These are phyloP conservation scores for Atta texana DNA, from an alignment of 1,140 invertebrate species.

Conservation along the genomic window DNA sequence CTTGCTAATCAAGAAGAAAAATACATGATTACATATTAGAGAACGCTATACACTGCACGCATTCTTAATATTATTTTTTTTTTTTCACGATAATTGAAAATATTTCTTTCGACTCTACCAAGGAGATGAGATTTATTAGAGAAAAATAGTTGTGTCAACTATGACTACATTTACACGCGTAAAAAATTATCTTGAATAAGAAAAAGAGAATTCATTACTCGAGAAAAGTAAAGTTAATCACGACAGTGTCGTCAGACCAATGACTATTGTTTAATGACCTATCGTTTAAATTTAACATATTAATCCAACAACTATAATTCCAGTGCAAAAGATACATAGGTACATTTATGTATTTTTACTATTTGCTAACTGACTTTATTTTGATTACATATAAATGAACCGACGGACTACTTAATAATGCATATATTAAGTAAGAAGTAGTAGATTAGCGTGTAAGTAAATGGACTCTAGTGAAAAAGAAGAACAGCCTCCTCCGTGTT, in stretches of 20 bases:
- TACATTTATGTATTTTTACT: constrained; percentile 81
- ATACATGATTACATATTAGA: background rate
- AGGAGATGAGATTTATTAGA: constrained; percentile 68
- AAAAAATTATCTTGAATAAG: constrained; percentile 66
- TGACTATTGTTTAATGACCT: constrained; percentile 83
- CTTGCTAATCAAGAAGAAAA: background rate
- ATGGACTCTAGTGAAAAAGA: constrained; percentile 76
- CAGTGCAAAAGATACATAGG: constrained; percentile 73
- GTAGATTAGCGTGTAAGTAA: constrained; percentile 70
- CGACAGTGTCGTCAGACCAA: constrained; percentile 83
- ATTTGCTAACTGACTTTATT: constrained; percentile 79
- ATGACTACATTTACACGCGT: constrained; percentile 50
- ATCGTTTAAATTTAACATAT: constrained; percentile 77
- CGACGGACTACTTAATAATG: constrained; percentile 81
- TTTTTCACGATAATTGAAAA: constrained; percentile 12
- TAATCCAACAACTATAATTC: constrained; percentile 77
- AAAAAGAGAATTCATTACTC: constrained; percentile 65
- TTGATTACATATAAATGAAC: constrained; percentile 80
- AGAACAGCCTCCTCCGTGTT: constrained; percentile 67
- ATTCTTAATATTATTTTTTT: constrained; percentile 15
- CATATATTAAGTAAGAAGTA: constrained; percentile 63
- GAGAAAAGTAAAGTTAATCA: constrained; percentile 73
- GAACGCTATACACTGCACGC: constrained; percentile 6
- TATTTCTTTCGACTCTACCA: constrained; percentile 67
- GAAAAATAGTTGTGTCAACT: constrained; percentile 65